phyloP scores from a whole-genome alignment of 30 jellyfish, hydroid and myxozoan species.

The Rhopilema esculentum region DNA sequence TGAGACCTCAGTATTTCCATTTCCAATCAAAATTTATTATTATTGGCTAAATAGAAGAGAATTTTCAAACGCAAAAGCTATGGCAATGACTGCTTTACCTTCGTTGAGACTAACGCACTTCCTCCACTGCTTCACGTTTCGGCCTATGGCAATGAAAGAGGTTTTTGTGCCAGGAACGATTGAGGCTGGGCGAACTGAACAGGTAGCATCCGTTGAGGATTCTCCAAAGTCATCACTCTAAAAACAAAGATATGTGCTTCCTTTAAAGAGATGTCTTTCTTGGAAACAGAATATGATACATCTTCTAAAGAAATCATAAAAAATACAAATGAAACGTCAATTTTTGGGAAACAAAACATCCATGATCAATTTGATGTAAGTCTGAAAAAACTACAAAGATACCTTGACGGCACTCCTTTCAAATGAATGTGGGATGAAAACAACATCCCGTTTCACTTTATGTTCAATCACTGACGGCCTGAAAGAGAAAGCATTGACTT shows the following conservation, averaged over 20 bases:
- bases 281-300: neutral
- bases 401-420: slow-evolving; percentile 85
- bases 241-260: neutral
- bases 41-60: too few species aligned
- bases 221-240: slow-evolving; percentile 71
- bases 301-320: too few species aligned
- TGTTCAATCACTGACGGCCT: slow-evolving; percentile 13
- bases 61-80: too few species aligned
- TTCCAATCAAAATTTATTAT: too few species aligned
- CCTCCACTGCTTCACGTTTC: slow-evolving; percentile 92
- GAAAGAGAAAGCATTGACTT: neutral
- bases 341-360: too few species aligned
- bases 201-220: slow-evolving; percentile 52
- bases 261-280: neutral
- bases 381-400: neutral
- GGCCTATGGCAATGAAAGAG: slow-evolving; percentile 80
- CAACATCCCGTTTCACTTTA: slow-evolving; percentile 6
- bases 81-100: slow-evolving; percentile 17
- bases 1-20: too few species aligned
- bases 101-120: slow-evolving; percentile 80
- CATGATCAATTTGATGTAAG: too few species aligned
- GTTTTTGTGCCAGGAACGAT: slow-evolving; percentile 75
- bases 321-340: too few species aligned
- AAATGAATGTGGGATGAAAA: slow-evolving; percentile 33
- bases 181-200: slow-evolving; percentile 41